Conservation (phyloP, 64 coral and sea anemone species). For the Acropora yongei region DNA sequence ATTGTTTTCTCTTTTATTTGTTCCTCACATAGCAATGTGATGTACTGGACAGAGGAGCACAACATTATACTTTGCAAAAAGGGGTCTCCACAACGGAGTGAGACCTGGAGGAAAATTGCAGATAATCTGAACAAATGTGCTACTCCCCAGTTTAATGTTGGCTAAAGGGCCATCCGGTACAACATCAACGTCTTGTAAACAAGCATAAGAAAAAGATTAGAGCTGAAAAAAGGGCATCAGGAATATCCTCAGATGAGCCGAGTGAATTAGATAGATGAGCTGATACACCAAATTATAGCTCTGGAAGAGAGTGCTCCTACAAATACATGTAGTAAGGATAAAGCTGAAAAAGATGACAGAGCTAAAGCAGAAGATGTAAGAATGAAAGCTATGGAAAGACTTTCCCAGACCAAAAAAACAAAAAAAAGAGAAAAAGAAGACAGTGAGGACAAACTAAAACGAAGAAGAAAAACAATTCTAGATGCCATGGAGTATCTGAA, state of each 20-base stretch:
- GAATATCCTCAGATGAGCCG: constrained; percentile 66
- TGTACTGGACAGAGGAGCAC: too few species aligned
- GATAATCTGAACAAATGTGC: too few species aligned
- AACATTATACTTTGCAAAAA: too few species aligned
- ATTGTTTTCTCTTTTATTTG: too few species aligned
- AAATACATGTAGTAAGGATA: constrained; percentile 39
- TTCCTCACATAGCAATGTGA: too few species aligned
- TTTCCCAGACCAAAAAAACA: constrained; percentile 38
- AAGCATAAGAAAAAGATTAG: constrained; percentile 60
- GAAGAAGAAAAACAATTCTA: constrained; percentile 7
- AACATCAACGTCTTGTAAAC: constrained; percentile 26
- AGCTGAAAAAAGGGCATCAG: constrained; percentile 54
- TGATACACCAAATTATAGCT: constrained; percentile 67
- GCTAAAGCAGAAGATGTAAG: constrained; percentile 43
- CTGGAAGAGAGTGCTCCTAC: constrained; percentile 64
- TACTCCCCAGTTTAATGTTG: too few species aligned
- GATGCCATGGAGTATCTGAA: constrained; percentile 27
- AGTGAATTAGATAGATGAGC: constrained; percentile 62
- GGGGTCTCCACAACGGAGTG: too few species aligned
- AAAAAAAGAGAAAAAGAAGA: constrained; percentile 22
- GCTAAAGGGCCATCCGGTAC: neutral
- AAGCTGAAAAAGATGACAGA: constrained; percentile 26
- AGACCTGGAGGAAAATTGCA: too few species aligned
- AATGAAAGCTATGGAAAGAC: constrained; percentile 51
- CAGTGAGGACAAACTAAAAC: neutral